A percentile compares a stretch with the other conserved stretches of the same genome.
phyloP scores from a whole-genome alignment of 2,113 vertebrate species.

The Falco punctatus region DNA sequence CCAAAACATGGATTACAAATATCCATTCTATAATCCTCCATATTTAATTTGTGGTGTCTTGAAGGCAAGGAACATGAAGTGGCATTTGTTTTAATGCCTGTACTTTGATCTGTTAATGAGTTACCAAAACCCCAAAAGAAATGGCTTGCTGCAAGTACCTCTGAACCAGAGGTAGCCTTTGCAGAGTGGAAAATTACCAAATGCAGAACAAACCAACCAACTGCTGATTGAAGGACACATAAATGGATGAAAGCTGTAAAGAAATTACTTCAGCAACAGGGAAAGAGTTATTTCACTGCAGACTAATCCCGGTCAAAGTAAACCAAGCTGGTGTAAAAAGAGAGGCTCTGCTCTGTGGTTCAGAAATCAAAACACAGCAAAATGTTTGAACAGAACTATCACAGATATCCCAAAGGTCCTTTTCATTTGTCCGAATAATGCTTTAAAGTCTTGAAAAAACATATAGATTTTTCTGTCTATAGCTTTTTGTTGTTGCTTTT shows the following conservation, averaged over 20 bases:
- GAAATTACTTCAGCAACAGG: neutral
- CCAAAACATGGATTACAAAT: neutral
- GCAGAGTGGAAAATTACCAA: neutral
- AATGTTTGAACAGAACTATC: accelerated
- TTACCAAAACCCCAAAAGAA: neutral
- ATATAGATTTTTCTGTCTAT: neutral
- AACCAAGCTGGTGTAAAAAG: neutral
- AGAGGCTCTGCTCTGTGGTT: neutral
- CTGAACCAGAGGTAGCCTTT: neutral
- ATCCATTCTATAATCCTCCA: neutral
- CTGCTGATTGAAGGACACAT: neutral
- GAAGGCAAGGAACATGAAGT: neutral
- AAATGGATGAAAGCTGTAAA: neutral
- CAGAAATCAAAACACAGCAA: neutral
- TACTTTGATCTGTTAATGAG: neutral
- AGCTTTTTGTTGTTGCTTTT: neutral
- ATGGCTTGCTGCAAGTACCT: neutral
- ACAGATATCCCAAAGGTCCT: neutral
- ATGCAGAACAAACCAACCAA: neutral
- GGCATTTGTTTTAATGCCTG: neutral
- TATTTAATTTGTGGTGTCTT: neutral
- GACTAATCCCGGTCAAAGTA: neutral
- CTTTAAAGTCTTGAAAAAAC: neutral
- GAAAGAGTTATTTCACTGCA: neutral
- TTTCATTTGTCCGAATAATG: neutral